These are phyloP conservation scores for Ectropis grisescens DNA, from an alignment of 1,140 invertebrate genomes.

Conservation along the genomic window DNA sequence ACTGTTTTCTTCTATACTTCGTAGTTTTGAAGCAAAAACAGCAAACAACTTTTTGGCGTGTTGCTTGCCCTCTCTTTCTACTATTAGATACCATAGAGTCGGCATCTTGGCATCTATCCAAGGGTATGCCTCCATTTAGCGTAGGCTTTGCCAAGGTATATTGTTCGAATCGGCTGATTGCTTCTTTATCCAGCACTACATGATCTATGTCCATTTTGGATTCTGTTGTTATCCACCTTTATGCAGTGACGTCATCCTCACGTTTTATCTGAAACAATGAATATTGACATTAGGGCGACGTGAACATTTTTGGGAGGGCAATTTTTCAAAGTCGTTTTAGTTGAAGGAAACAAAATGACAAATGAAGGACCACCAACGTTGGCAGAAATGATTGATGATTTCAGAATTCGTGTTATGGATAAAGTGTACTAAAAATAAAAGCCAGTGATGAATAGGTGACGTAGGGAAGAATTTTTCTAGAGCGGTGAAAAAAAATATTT, in stretches of 20 bases:
- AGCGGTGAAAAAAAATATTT: too few relatives aligned
- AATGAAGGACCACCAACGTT: constrained; percentile 40
- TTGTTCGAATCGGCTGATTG: constrained; percentile 58
- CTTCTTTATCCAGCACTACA: constrained; percentile 59
- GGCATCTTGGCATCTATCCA: constrained; percentile 63
- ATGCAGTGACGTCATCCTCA: constrained; percentile 27
- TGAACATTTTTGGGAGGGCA: constrained; percentile 20
- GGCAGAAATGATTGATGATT: constrained; percentile 33
- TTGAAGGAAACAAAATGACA: constrained; percentile 35
- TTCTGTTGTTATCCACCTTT: constrained; percentile 30
- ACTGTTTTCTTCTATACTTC: constrained; percentile 68
- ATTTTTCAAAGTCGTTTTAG: constrained; percentile 47
- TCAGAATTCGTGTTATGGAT: too few relatives aligned
- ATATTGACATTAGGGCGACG: constrained; percentile 9
- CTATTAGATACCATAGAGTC: constrained; percentile 61
- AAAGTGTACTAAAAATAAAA: too few relatives aligned
- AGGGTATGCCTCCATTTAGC: constrained; percentile 53
- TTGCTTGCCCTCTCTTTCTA: constrained; percentile 55
- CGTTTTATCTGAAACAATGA: constrained; percentile 47
- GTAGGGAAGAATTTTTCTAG: too few relatives aligned
- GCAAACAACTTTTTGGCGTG: constrained; percentile 63
- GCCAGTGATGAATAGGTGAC: too few relatives aligned
- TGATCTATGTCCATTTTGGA: constrained; percentile 61
- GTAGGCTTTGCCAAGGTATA: constrained; percentile 57
- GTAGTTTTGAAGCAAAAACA: constrained; percentile 71